Conservation (phyloP, 2,113 vertebrate genomes). For the Eurystomus gularis region DNA sequence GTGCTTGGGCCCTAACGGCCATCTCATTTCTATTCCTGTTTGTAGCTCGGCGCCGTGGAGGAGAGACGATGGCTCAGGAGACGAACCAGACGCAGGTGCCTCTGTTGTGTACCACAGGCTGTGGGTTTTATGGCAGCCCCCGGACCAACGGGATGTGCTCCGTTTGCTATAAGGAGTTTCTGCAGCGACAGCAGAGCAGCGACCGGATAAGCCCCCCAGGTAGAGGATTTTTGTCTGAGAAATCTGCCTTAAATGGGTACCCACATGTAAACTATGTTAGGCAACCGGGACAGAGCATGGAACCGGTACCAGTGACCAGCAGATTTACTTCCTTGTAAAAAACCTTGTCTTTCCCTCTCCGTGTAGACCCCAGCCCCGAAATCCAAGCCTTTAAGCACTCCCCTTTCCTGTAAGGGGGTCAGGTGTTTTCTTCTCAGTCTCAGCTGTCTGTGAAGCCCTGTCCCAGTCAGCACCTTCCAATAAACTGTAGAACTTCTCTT, state of each 20-base stretch:
- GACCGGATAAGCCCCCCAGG: slow-evolving; percentile 84
- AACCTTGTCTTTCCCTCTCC: neutral
- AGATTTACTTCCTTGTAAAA: neutral
- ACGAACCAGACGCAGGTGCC: slow-evolving; percentile 91
- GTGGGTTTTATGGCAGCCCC: slow-evolving; percentile 90
- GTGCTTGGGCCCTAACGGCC: neutral
- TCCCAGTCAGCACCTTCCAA: neutral
- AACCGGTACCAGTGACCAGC: neutral
- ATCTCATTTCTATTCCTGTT: neutral
- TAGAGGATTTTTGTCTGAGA: slow-evolving; percentile 37
- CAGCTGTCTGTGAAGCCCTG: neutral
- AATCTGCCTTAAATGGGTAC: neutral
- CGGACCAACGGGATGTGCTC: slow-evolving; percentile 92
- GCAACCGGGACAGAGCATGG: fast-evolving
- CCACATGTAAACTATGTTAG: neutral
- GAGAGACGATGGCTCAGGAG: slow-evolving; percentile 88
- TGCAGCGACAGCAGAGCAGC: slow-evolving; percentile 88
- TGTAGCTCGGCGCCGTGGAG: neutral
- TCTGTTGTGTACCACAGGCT: slow-evolving; percentile 89
- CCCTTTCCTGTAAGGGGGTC: neutral
- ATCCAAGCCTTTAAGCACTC: neutral
- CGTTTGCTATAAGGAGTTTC: slow-evolving; percentile 90
- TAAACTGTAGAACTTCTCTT: neutral
- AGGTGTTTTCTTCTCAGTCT: neutral
- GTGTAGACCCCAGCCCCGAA: neutral